Base-by-base conservation (phyloP, 2,113 vertebrate genomes). In the Junco hyemalis region DNA sequence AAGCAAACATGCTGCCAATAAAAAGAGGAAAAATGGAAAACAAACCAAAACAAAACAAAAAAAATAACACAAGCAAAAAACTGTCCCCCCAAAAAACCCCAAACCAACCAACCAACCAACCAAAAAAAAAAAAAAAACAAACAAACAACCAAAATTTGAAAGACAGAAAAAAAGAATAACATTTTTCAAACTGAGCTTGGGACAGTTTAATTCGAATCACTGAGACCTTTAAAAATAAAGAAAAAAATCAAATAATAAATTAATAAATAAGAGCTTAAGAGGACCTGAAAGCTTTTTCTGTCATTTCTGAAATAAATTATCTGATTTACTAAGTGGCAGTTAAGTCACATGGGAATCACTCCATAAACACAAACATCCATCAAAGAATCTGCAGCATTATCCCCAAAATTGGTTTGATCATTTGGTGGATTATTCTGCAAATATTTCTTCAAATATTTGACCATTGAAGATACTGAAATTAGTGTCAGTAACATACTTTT, bases 31-130 rank as follows among this genome's bases (percentile, higher is more conserved):
- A 24, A 15, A 44, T 21, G 9, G 2, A 8, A 66, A n/a, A 9
- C 6, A 45, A 45, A 40, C 9, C 1, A 50, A 22, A 33, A 33
- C 5, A 22, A 18, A 33, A 19, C 13, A 40, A 40, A 40, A 11
- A 7, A 14, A 33, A 19, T 11, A 23, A 24, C 0, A 4, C 2
- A 64, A 29, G 5, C 18, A 65, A 65, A 22, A 15, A 48, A 48
- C 47, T 24, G 4, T 4, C 9, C 2, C 8, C 19, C 31, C 5
- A n/a, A 14, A 33, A 11, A 15, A 18, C 11, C 0, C 9, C 4
- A 33, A 40, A 9, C 59, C 44, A 64, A 15, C 13, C 8, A 25
- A 25, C 42, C 17, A 44, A 44, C 45, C 6, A 45, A 45, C 8
- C 6, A 72, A 40, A 40, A 40, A 40, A 40, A 15, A 40, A 38